Percentiles rank a stretch among this genome's conserved stretches.
Conservation (phyloP, 2,797 vertebrate genomes). For the Mycteria americana region DNA sequence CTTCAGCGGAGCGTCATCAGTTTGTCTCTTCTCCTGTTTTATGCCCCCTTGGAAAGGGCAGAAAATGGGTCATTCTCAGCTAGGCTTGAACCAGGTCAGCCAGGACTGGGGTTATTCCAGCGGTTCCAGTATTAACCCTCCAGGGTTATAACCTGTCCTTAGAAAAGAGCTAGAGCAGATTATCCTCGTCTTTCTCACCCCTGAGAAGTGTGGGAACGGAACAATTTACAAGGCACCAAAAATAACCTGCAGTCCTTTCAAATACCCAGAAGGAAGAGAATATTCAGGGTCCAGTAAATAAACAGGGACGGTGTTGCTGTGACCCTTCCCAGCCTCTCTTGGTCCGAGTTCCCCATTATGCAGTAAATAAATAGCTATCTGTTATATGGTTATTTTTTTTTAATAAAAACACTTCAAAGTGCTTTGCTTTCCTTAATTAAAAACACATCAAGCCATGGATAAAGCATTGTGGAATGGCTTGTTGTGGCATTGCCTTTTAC, state of each 20-base stretch:
- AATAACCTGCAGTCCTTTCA: neutral
- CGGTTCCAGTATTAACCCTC: neutral
- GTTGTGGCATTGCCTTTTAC: conserved; percentile 59
- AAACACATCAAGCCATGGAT: conserved; percentile 68
- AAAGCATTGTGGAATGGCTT: conserved; percentile 45
- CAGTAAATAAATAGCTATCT: conserved; percentile 54
- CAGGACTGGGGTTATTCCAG: neutral
- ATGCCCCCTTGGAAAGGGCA: neutral
- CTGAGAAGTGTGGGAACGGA: neutral
- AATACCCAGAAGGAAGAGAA: neutral
- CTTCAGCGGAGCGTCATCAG: neutral
- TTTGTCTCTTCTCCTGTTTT: neutral
- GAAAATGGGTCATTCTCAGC: neutral
- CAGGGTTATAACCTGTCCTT: neutral
- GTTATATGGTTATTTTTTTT: neutral
- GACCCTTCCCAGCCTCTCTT: conserved; percentile 12
- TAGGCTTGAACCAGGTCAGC: neutral
- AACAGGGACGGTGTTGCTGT: neutral
- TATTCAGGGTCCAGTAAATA: neutral
- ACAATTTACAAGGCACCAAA: neutral
- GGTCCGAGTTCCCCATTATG: conserved; percentile 8
- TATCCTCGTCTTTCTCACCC: neutral
- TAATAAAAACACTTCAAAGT: conserved; percentile 41
- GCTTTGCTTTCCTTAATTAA: conserved; percentile 70
- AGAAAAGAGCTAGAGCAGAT: neutral